Percentiles rank a stretch among this genome's conserved stretches.
Evolutionary conservation across 2,888 invertebrate genomes (phyloP).

Genomic region (Selenia dentaria): DNA sequence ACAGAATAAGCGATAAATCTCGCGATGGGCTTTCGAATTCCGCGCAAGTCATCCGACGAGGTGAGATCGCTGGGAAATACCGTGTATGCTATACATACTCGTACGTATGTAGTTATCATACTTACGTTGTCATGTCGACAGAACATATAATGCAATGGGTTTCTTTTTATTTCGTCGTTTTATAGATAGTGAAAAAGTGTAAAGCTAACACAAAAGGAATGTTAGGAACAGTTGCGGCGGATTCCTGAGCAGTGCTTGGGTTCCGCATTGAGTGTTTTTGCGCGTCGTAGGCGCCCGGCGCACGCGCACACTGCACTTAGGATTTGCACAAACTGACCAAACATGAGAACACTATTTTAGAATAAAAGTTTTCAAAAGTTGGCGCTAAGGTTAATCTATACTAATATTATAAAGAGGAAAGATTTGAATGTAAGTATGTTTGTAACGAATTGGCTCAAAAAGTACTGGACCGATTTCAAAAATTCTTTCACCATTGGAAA

Average conservation of each 20-base stretch:
- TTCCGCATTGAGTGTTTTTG: slow-evolving; percentile 72
- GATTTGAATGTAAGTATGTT: too few relatives aligned
- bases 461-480: too few relatives aligned
- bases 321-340: slow-evolving; percentile 13
- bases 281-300: slow-evolving; percentile 42
- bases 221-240: slow-evolving; percentile 61
- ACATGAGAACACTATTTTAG: slow-evolving; percentile 2
- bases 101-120: slow-evolving; percentile 54
- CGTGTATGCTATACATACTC: slow-evolving; percentile 66
- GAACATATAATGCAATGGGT: slow-evolving; percentile 48
- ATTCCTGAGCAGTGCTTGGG: slow-evolving; percentile 58
- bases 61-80: slow-evolving; percentile 84
- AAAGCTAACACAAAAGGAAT: slow-evolving; percentile 55
- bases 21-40: slow-evolving; percentile 83
- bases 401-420: too few relatives aligned
- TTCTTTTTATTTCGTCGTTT: slow-evolving; percentile 33
- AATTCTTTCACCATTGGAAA: too few relatives aligned
- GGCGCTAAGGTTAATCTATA: too few relatives aligned
- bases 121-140: slow-evolving; percentile 60
- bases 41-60: slow-evolving; percentile 80
- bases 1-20: slow-evolving; percentile 83
- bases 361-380: too few relatives aligned
- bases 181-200: slow-evolving; percentile 39
- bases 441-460: too few relatives aligned
- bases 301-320: slow-evolving; percentile 34